Evolutionary conservation across 1,140 invertebrate species (phyloP).

Genomic region (Apis mellifera): DNA sequence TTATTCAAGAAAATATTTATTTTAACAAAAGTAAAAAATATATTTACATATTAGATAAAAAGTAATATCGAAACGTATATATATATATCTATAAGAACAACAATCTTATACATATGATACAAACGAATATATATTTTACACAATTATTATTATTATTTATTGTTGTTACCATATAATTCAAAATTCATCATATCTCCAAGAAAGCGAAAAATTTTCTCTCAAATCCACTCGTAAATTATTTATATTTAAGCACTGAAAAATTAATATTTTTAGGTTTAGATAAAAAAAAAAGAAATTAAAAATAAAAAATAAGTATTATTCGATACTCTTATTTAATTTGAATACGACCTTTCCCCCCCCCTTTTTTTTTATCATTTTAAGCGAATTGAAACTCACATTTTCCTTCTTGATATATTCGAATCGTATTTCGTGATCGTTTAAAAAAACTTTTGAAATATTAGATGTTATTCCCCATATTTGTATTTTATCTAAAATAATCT

Average conservation of each 20-base stretch:
- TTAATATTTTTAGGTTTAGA: slow-evolving; percentile 12
- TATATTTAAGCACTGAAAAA: slow-evolving; percentile 83
- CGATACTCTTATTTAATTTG: too few species aligned
- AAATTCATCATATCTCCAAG: slow-evolving; percentile 55
- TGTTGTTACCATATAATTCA: neutral
- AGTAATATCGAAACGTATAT: neutral
- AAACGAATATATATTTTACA: neutral
- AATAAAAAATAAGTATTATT: neutral
- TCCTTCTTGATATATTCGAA: slow-evolving; percentile 61
- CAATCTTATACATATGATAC: neutral
- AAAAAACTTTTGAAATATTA: slow-evolving; percentile 57
- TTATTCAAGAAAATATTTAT: slow-evolving; percentile 26
- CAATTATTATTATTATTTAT: neutral
- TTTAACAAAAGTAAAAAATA: slow-evolving; percentile 8
- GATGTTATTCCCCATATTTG: slow-evolving; percentile 73
- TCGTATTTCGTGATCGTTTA: slow-evolving; percentile 66
- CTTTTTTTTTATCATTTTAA: neutral
- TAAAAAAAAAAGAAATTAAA: slow-evolving; percentile 1
- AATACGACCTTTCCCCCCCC: too few species aligned
- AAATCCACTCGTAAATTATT: slow-evolving; percentile 82
- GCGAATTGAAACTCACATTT: slow-evolving; percentile 60
- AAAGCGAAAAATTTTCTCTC: slow-evolving; percentile 66
- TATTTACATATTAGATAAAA: slow-evolving; percentile 2
- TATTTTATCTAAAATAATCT: slow-evolving; percentile 72
- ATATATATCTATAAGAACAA: neutral